Evolutionary conservation across 2,888 invertebrate genomes (phyloP), one percentile per base, ranked within the genome.

Genomic region (Tuberolachnus salignus): DNA sequence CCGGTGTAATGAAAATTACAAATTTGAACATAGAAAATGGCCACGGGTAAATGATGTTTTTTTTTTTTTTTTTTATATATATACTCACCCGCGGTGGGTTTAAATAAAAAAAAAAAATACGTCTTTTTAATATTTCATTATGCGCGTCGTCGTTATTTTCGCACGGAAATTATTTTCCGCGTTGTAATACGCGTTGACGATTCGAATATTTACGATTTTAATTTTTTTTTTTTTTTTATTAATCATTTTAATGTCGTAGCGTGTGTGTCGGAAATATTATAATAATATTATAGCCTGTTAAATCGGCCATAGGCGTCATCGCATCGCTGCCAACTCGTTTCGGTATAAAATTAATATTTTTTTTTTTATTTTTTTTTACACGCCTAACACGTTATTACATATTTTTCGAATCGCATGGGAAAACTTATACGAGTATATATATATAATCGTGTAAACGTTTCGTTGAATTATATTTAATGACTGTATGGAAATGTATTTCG

Each of bases 401-500:
- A 46, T 57, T 71, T 70, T 71, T 71, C n/a, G 13, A 71, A 21
- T 57, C 6, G 26, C 4, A 23, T 69, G 51, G 53, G 42, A 11
- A 21, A 19, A 64, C 53, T 16, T 10, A 10, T 16, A 23, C 21
- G 14, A 66, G 59, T 71, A 14, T 26, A n/a, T 42, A 19, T 59
- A 46, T 26, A 13, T 26, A 59, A 59, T 49, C 59, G 26, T 59
- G 59, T 59, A 59, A 71, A 34, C 49, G 46, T 71, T 59, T 9
- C 26, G 46, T 71, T 14, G 59, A 59, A 71, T 59, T 71, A 71
- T 46, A 46, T 26, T 13, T 46, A 49, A 71, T 49, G 71, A 49
- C 59, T 26, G 23, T 34, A 34, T 16, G 49, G 19, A 71, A n/a
- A 26, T 57, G 49, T 19, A 19, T 49, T 71, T 71, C 19, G 11